Conservation (phyloP, 1,140 invertebrate species). For the Trachymyrmex cornetzi region DNA sequence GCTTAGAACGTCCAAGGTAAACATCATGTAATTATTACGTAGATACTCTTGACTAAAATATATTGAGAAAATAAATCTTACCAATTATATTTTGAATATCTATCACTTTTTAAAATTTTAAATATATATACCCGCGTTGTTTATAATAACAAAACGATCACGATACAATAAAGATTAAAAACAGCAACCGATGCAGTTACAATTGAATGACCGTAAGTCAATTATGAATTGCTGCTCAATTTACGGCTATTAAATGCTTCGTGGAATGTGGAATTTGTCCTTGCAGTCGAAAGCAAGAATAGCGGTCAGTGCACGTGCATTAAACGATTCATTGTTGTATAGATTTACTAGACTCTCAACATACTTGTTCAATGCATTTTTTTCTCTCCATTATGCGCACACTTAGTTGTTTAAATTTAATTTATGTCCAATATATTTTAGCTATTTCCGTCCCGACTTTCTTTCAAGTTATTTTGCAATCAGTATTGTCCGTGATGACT, state of each 20-base stretch:
- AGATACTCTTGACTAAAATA: background rate
- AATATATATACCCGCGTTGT: background rate
- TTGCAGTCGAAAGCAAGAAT: constrained; percentile 26
- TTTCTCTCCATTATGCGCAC: background rate
- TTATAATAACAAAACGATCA: background rate
- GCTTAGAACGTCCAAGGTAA: background rate
- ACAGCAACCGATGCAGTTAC: background rate
- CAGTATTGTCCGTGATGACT: background rate
- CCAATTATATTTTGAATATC: background rate
- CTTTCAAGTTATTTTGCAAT: background rate
- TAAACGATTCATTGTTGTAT: constrained; percentile 8
- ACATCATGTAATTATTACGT: background rate
- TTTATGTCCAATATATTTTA: background rate
- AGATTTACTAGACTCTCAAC: background rate
- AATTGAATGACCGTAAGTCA: background rate
- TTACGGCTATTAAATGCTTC: constrained; percentile 9
- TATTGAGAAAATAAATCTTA: background rate
- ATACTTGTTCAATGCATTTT: constrained; percentile 13
- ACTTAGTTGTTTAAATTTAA: constrained; percentile 11
- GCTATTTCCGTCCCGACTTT: background rate
- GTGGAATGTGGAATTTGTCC: constrained; percentile 40
- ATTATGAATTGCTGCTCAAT: constrained; percentile 16
- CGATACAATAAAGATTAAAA: background rate
- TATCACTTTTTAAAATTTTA: background rate
- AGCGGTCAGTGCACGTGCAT: constrained; percentile 1